phyloP scores from a whole-genome alignment of 2,113 vertebrate species.

The Microtus oregoni region DNA sequence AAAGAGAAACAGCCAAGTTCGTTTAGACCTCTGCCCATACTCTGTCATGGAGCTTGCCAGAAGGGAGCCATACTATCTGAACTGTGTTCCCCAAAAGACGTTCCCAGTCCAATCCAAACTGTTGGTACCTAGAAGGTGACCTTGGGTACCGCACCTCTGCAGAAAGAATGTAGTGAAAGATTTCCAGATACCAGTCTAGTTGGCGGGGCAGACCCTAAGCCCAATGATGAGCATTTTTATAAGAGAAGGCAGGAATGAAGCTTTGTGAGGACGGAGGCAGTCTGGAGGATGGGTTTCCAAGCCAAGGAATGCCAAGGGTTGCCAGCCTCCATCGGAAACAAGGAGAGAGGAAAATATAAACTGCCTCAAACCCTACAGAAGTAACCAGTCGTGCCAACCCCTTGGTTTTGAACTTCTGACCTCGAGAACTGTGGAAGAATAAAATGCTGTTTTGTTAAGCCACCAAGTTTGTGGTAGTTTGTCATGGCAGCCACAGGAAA shows the following conservation, averaged over 20 bases:
- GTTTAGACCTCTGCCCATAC: not conserved
- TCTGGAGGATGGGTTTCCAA: fast-evolving
- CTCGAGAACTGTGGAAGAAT: not conserved
- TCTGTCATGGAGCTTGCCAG: no score
- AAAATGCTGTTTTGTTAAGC: slow-evolving; percentile 11
- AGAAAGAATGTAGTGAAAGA: not conserved
- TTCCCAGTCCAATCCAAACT: not conserved
- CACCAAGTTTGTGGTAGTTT: not conserved
- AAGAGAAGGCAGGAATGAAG: not conserved
- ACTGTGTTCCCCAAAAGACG: not conserved
- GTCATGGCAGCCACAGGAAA: slow-evolving; percentile 1
- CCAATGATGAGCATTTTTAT: not conserved
- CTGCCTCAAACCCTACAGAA: not conserved
- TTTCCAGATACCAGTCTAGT: not conserved
- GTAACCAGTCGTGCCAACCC: not conserved
- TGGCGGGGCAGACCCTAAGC: no score
- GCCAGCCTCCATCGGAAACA: not conserved
- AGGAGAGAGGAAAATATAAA: not conserved
- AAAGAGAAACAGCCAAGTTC: not conserved
- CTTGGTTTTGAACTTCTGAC: not conserved
- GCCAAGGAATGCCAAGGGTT: not conserved
- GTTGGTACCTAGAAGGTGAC: not conserved
- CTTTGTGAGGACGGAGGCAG: not conserved
- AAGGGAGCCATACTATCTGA: fast-evolving
- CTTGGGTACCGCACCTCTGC: not conserved